Evolutionary conservation across 2,113 vertebrate genomes (phyloP).

Genomic region (Pelodiscus sinensis): DNA sequence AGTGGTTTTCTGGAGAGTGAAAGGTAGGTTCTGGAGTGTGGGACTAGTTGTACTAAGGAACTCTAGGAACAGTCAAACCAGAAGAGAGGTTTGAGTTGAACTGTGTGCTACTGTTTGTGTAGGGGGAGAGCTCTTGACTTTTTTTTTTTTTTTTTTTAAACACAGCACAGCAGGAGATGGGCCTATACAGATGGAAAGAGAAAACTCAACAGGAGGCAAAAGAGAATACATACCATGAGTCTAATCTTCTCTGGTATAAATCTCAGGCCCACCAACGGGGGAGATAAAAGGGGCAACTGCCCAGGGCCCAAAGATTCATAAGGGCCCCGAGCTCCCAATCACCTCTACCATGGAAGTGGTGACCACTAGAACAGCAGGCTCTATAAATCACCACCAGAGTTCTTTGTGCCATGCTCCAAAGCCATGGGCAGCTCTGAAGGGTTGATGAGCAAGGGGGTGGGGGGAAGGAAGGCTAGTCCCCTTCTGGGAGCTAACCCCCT

Average conservation of each 20-base stretch:
- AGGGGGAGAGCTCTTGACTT: not conserved
- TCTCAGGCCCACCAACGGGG: too few species aligned
- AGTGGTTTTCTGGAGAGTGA: not conserved
- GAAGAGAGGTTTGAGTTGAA: not conserved
- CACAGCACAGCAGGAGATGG: not conserved
- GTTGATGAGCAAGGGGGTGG: too few species aligned
- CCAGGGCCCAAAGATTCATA: too few species aligned
- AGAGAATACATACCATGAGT: not conserved
- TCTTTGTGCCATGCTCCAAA: too few species aligned
- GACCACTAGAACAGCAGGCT: too few species aligned
- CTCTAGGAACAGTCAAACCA: not conserved
- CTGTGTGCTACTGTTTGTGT: fast-evolving
- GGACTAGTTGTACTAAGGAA: not conserved
- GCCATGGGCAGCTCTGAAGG: too few species aligned
- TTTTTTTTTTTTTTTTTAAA: not conserved
- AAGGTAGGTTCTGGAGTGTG: not conserved
- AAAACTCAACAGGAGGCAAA: not conserved
- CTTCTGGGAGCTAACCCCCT: too few species aligned
- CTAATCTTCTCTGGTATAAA: not conserved
- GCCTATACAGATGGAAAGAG: not conserved
- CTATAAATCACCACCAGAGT: too few species aligned
- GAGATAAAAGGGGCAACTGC: too few species aligned
- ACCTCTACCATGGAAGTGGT: too few species aligned
- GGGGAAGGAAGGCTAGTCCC: too few species aligned
- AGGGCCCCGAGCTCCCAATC: too few species aligned